Percentiles rank a stretch among this genome's conserved stretches.
Conservation (phyloP, 2,888 invertebrate genomes). For the Alcis repandata region DNA sequence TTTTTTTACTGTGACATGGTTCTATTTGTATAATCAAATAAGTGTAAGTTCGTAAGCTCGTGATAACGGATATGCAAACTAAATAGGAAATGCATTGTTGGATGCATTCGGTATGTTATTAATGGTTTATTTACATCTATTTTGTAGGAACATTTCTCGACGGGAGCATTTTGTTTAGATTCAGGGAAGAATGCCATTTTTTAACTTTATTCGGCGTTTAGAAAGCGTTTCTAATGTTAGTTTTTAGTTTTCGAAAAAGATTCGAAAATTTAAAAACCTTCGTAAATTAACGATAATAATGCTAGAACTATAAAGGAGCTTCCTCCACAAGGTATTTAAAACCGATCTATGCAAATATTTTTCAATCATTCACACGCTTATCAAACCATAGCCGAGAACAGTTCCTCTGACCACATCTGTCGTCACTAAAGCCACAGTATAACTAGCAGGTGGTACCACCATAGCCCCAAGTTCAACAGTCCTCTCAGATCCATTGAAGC, state of each 20-base stretch:
- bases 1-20: slow-evolving; percentile 21
- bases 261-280: no score
- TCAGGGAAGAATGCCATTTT: slow-evolving; percentile 3
- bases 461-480: slow-evolving; percentile 32
- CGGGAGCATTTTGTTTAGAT: slow-evolving; percentile 4
- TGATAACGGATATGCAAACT: slow-evolving; percentile 50
- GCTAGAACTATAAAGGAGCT: neutral
- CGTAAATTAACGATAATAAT: no score
- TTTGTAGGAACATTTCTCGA: slow-evolving; percentile 12
- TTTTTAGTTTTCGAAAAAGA: neutral
- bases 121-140: slow-evolving; percentile 26
- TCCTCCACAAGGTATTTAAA: neutral
- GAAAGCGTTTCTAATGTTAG: no score
- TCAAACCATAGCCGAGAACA: neutral
- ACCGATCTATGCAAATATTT: neutral
- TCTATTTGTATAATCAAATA: neutral
- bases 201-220: neutral
- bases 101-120: slow-evolving; percentile 40
- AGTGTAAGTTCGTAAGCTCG: slow-evolving; percentile 27
- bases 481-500: slow-evolving; percentile 6
- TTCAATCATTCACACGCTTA: neutral
- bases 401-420: slow-evolving; percentile 19
- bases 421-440: slow-evolving; percentile 12
- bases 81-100: slow-evolving; percentile 51
- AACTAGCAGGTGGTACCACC: neutral